Evolutionary conservation across 2,888 invertebrate genomes (phyloP).

Genomic region (Cordylochernes scorpioides): DNA sequence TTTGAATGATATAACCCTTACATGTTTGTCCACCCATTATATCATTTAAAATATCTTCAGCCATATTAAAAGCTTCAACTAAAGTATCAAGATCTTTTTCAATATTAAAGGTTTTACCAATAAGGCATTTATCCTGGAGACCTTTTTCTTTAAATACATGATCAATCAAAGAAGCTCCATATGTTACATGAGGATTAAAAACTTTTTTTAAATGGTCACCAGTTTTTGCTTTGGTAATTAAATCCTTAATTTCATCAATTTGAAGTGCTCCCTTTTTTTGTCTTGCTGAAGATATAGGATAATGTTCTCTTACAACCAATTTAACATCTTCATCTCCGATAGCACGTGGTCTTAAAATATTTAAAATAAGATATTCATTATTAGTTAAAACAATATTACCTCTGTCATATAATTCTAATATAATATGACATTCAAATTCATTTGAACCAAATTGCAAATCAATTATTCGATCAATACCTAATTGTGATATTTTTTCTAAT

Average conservation of each 20-base stretch:
- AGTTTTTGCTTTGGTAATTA: constrained; percentile 34
- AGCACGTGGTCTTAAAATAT: constrained; percentile 66
- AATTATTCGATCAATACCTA: constrained; percentile 77
- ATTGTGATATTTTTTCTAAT: constrained; percentile 51
- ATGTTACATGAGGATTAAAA: constrained; percentile 52
- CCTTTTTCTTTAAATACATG: constrained; percentile 66
- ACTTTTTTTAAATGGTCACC: constrained; percentile 54
- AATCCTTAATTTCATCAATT: constrained; percentile 30
- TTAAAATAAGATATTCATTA: constrained; percentile 57
- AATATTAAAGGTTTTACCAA: constrained; percentile 25
- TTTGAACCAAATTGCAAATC: constrained; percentile 64
- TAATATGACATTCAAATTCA: constrained; percentile 48
- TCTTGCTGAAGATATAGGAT: constrained; percentile 50
- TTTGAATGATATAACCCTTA: constrained; percentile 53
- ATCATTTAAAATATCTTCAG: constrained; percentile 39
- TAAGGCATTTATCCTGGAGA: too few relatives aligned
- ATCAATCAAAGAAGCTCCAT: constrained; percentile 69
- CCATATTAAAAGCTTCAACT: constrained; percentile 34
- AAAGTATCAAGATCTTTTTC: constrained; percentile 36
- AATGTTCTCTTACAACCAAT: constrained; percentile 75
- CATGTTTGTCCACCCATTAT: constrained; percentile 9
- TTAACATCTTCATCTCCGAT: constrained; percentile 47
- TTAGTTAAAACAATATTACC: constrained; percentile 90
- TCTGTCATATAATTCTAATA: constrained; percentile 76
- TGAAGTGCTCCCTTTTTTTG: constrained; percentile 25